Base-by-base conservation (phyloP, 1,140 invertebrate genomes). In the Eriocheir sinensis region DNA sequence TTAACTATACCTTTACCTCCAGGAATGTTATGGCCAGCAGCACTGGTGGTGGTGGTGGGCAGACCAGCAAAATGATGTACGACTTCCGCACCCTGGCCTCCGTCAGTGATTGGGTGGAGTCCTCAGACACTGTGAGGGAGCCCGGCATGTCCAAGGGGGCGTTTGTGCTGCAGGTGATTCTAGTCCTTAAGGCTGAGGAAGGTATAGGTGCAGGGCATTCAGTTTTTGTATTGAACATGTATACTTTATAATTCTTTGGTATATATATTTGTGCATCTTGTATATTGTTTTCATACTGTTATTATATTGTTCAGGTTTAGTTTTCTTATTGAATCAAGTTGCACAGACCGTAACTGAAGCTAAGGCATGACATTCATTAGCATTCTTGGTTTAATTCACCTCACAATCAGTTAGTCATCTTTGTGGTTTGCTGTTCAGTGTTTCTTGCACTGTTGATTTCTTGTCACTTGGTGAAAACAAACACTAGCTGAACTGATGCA, bases 81-180 rank as follows among this genome's bases (percentile, higher is more conserved):
- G 94, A 96, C 41, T 95, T 95, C 38, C 94, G 94, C 32, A 48
- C 93, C 17, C 27, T 89, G 3, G 91, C 38, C 4, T 80, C 38
- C 48, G 53, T 94, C 85, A 94, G 72, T 36, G 94, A 94, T 32
- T 96, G 95, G 95, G n/a, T 32, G 9, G 95, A 96, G 40, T 92
- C 90, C 0, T 96, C 95, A 8, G 96, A 96, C 72, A 95, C 95
- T 60, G 95, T 95, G 0, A 53, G 95, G 53, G 36, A 36, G 34
- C 92, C 95, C 38, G 93, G 96, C 21, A 94, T 93, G 89, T 95
- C 95, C 4, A 96, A 95, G 83, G 95, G 90, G 80, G 93, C 92
- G 17, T 89, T 95, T 94, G 48, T 60, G 17, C n/a, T 96, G 8
- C 94, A 96, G 93, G 93, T 95, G 32, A 85, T 41, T n/a, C 36